These are phyloP conservation scores for Ptychoptera contaminata DNA, from an alignment of 2,888 invertebrate species.

Conservation along the genomic window DNA sequence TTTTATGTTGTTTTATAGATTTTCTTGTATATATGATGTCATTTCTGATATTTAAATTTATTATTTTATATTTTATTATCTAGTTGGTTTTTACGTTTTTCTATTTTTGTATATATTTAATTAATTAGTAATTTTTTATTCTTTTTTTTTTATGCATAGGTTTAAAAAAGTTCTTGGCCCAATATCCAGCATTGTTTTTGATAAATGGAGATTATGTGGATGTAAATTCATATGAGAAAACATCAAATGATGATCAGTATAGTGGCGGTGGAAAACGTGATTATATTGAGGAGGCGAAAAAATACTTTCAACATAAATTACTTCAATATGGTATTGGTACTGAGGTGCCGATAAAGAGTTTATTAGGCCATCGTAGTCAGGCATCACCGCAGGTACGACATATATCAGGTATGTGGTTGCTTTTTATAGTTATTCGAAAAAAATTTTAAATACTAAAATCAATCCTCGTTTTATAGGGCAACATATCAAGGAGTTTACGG, in stretches of 20 bases:
- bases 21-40: too few relatives aligned
- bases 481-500: slow-evolving; percentile 85
- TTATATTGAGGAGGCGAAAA: slow-evolving; percentile 91
- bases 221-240: slow-evolving; percentile 63
- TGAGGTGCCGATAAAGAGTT: slow-evolving; percentile 91
- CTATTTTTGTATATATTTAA: slow-evolving; percentile 1
- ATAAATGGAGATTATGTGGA: slow-evolving; percentile 87
- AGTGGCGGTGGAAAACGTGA: slow-evolving; percentile 53
- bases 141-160: slow-evolving; percentile 33
- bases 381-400: slow-evolving; percentile 95
- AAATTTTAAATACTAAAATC: not conserved
- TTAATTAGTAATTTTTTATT: not conserved
- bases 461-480: slow-evolving; percentile 36
- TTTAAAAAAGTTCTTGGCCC: slow-evolving; percentile 87
- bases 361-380: slow-evolving; percentile 90
- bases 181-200: slow-evolving; percentile 91
- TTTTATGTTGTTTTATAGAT: too few relatives aligned
- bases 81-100: not conserved
- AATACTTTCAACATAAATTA: slow-evolving; percentile 92
- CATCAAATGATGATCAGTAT: slow-evolving; percentile 39
- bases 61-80: not conserved
- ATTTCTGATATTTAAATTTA: too few relatives aligned
- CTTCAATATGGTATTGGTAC: slow-evolving; percentile 89
- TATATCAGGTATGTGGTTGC: slow-evolving; percentile 50
- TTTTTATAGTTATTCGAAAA: not conserved